phyloP scores from a whole-genome alignment of 2,888 invertebrate genomes.

The Sabatieria punctata region DNA sequence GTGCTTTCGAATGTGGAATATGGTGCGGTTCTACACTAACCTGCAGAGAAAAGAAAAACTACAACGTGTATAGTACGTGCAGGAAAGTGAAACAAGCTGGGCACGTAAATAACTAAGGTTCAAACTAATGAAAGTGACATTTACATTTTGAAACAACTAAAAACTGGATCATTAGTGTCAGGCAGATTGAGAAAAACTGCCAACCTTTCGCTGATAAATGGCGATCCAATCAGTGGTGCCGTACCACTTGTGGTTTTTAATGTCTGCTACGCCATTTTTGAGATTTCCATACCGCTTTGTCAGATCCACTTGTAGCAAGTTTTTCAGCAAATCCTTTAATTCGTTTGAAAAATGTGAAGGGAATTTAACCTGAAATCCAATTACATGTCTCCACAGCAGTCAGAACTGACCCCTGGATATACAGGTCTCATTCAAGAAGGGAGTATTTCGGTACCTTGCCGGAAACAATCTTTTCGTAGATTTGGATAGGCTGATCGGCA shows the following conservation, averaged over 20 bases:
- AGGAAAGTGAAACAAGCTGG: too few relatives aligned
- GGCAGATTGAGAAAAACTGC: conserved; percentile 10
- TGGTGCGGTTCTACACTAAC: too few relatives aligned
- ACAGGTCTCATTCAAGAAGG: background rate
- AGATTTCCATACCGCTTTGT: conserved; percentile 97
- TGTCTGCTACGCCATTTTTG: conserved; percentile 97
- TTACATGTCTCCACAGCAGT: background rate
- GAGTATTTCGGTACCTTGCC: conserved; percentile 52
- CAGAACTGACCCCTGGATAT: background rate
- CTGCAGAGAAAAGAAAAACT: too few relatives aligned
- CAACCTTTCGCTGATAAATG: conserved; percentile 72
- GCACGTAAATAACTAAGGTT: too few relatives aligned
- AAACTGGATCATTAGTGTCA: conserved; percentile 11
- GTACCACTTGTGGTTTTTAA: conserved; percentile 98
- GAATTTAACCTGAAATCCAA: conserved; percentile 53
- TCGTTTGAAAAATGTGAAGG: conserved; percentile 98
- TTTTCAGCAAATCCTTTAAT: conserved; percentile 87
- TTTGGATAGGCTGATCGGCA: conserved; percentile 98
- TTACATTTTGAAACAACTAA: conserved; percentile 12
- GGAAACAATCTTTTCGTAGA: conserved; percentile 98
- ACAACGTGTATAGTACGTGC: too few relatives aligned
- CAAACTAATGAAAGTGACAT: too few relatives aligned
- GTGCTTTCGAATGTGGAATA: conserved; percentile 30
- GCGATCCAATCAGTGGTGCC: conserved; percentile 97
- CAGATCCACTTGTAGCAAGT: conserved; percentile 79